Evolutionary conservation across 2,113 vertebrate genomes (phyloP), one percentile per base, ranked within the genome.

Genomic region (Osmerus mordax): DNA sequence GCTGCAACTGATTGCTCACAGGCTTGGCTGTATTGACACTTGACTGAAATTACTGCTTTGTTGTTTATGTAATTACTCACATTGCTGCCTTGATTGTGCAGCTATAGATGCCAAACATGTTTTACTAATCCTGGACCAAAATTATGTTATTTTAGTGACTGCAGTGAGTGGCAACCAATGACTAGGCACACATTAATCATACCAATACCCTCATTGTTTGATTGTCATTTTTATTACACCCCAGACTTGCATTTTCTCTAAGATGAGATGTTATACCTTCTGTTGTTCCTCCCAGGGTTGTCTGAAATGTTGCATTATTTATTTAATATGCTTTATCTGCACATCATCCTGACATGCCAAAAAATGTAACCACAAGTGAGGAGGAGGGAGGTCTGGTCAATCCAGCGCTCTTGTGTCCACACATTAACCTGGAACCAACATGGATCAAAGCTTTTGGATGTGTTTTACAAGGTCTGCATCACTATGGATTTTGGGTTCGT

Each of bases 361-460:
- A 62, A 76, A 59, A 29, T 67, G 55, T 71, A 4, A 23, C 41
- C 15, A 3, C 25, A 58, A 25, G 60, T 60, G 23, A 25, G 25
- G 25, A 29, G 54, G 23, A n/a, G 52, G 55, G 47, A 12, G n/a
- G 32, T 68, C 25, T 64, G 63, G 28, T 58, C 29, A 63, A 29
- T 72, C 53, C 36, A 13, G 67, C 59, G 28, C 52, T 61, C 54
- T 29, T 70, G 15, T 65, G 29, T 29, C 55, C 19, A 29, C 58
- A 53, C 21, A 29, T 51, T 8, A 68, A 62, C 23, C 51, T 65
- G 15, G 55, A 62, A 28, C 56, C 52, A 8, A 65, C 19, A 56
- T 54, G 78, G 58, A 69, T 68, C 60, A 77, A 28, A 58, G 56
- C 25, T 9, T 32, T 64, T 73, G 62, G 15, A 61, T 67, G 9